phyloP scores from a whole-genome alignment of 2,113 vertebrate species.

The Spilogale gracilis region DNA sequence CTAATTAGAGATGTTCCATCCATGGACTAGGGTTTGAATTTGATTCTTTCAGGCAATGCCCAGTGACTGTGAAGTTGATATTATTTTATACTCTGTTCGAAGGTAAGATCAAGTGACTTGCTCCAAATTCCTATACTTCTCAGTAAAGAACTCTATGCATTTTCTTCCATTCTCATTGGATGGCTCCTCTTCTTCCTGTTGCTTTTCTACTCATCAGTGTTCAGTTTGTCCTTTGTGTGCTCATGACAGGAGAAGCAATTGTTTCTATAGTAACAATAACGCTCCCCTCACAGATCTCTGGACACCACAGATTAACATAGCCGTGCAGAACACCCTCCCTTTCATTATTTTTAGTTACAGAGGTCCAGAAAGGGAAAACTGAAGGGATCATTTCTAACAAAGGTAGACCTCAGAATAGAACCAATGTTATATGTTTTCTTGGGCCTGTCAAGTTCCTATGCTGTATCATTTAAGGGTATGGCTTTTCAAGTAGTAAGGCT shows the following conservation, averaged over 20 bases:
- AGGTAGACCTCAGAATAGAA: conserved; percentile 5
- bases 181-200: neutral
- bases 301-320: neutral
- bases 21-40: neutral
- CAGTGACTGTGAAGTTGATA: neutral
- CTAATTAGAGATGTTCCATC: neutral
- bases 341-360: neutral
- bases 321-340: neutral
- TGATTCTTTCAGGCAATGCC: neutral
- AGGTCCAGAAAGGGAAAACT: neutral
- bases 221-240: conserved; percentile 14
- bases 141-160: neutral
- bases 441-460: neutral
- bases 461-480: neutral
- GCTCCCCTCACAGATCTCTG: neutral
- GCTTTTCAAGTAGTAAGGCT: neutral
- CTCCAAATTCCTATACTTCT: neutral
- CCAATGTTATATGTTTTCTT: neutral
- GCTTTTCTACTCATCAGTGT: neutral
- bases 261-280: conserved; percentile 59
- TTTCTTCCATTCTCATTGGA: neutral
- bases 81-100: neutral
- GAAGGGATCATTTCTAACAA: neutral
- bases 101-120: neutral
- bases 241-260: neutral